Evolutionary conservation across 2,888 invertebrate species (phyloP).

Genomic region (Brachyptera risi): DNA sequence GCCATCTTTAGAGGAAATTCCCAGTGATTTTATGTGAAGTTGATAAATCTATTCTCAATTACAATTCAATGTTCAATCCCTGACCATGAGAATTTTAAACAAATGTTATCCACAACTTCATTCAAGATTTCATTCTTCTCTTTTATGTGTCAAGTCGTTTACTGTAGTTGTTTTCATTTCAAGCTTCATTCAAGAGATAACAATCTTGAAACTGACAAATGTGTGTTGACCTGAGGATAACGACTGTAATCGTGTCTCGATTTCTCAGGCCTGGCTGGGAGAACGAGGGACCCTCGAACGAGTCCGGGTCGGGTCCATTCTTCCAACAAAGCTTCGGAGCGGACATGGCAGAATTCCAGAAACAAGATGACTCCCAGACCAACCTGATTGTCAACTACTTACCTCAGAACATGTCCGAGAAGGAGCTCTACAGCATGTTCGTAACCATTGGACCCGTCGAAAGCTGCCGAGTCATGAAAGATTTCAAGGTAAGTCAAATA

Average conservation of each 20-base stretch:
- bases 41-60: no score
- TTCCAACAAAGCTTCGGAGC: conserved; percentile 15
- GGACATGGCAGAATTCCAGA: conserved; percentile 24
- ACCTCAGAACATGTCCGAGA: conserved; percentile 89
- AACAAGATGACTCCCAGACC: conserved; percentile 45
- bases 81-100: no score
- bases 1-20: no score
- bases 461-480: conserved; percentile 88
- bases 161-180: no score
- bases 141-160: no score
- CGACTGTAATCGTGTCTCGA: not conserved
- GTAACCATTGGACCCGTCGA: conserved; percentile 84
- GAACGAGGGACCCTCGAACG: conserved; percentile 23
- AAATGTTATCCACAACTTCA: no score
- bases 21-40: no score
- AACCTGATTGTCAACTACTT: conserved; percentile 95
- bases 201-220: no score
- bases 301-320: conserved; percentile 11
- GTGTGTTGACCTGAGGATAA: no score
- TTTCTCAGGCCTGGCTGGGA: conserved; percentile 22
- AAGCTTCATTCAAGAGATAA: no score
- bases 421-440: conserved; percentile 85
- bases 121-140: no score
- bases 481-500: conserved; percentile 65
- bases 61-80: no score